Base-by-base conservation (phyloP, 2,113 vertebrate genomes). In the Oceanodroma tethys region DNA sequence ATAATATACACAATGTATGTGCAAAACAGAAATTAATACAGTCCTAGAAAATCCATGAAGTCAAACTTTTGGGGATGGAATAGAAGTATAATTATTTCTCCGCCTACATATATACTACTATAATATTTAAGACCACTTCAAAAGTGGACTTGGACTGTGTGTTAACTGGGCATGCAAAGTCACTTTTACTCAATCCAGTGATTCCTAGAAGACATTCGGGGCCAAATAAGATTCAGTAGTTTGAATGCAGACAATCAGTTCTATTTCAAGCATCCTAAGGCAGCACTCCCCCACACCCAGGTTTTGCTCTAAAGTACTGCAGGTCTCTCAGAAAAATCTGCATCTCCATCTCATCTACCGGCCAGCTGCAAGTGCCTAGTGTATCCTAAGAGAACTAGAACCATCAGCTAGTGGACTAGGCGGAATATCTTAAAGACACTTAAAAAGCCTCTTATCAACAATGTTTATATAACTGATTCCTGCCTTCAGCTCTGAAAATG, bases 271-370 rank as follows among this genome's bases (percentile, higher is more conserved):
- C 16, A 65, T 7, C 36, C 48, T 59, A 71, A 62, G 5, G 8
- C 13, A 90, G 56, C 4, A 29, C 20, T 2, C 1, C 7, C 6
- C 0, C 20, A 29, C 27, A 8, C 6, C 23, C 22, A 72, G 10
- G 30, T 34, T 92, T 65, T 86, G 29, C 18, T 13, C n/a, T 34
- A 0, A 74, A 67, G 9, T 48, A 53, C 15, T 53, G 8, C 7
- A 36, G 9, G 19, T 58, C 56, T 67, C 25, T 25, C 10, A 62
- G 21, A 63, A 65, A 73, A 81, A 47, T 29, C 27, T 66, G 18
- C 14, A 48, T 17, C 25, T 66, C 30, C 55, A 38, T 13, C 47
- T 86, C 56, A 8, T 17, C 38, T 42, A 26, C 30, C 73, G 67
- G 56, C 5, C 78, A 90, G 36, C 38, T 91, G 13, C 27, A 80